These are phyloP conservation scores for Tylochromis polylepis DNA, from an alignment of 2,113 vertebrate species.

Conservation along the genomic window DNA sequence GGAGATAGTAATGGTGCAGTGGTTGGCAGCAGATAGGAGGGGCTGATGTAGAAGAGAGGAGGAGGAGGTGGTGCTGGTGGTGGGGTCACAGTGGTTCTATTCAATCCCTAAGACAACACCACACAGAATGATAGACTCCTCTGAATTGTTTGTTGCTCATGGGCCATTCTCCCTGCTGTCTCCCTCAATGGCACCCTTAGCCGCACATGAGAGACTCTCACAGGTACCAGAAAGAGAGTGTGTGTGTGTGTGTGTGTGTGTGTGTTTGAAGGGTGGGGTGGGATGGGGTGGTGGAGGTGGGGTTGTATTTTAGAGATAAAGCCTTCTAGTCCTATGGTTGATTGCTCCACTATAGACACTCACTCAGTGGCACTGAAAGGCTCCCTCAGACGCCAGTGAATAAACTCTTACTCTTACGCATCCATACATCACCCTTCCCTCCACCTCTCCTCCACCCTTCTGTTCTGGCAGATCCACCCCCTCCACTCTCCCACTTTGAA, in stretches of 20 bases:
- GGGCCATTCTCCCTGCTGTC: slow-evolving; percentile 81
- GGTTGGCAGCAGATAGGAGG: slow-evolving; percentile 41
- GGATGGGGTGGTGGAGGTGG: slow-evolving; percentile 47
- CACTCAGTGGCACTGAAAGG: slow-evolving; percentile 91
- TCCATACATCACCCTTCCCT: slow-evolving; percentile 86
- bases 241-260: slow-evolving; percentile 10
- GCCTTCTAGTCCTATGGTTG: slow-evolving; percentile 91
- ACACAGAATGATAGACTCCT: slow-evolving; percentile 99
- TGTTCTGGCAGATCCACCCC: slow-evolving; percentile 57
- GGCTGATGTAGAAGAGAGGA: slow-evolving; percentile 7
- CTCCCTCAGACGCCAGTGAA: slow-evolving; percentile 90
- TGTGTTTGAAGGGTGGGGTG: slow-evolving; percentile 29
- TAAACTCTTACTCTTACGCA: slow-evolving; percentile 92
- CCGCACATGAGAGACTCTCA: slow-evolving; percentile 83
- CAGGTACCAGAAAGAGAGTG: slow-evolving; percentile 49
- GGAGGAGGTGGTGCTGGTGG: slow-evolving; percentile 44
- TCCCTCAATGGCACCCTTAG: slow-evolving; percentile 91
- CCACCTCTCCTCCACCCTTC: slow-evolving; percentile 69
- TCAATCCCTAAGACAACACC: slow-evolving; percentile 97
- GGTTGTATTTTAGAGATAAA: slow-evolving; percentile 91
- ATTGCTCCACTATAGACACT: slow-evolving; percentile 96
- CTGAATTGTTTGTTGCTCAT: slow-evolving; percentile 88
- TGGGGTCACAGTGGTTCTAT: slow-evolving; percentile 90
- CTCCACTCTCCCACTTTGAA: slow-evolving; percentile 73
- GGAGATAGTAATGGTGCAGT: not conserved